phyloP scores from a whole-genome alignment of 1,140 invertebrate genomes.

The Pogonus chalceus region DNA sequence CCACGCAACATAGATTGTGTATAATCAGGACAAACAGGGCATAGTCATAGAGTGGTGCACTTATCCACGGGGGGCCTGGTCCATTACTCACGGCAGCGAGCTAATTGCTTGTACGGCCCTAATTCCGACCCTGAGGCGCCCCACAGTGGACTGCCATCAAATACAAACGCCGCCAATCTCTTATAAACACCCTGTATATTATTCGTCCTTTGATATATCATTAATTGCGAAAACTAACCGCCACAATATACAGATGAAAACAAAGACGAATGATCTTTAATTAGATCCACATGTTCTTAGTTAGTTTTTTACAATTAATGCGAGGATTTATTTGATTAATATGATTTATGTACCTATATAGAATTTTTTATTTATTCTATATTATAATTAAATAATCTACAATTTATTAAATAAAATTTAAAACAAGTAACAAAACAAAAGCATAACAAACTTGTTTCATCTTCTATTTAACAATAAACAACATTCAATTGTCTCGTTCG shows the following conservation, averaged over 20 bases:
- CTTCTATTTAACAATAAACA: neutral
- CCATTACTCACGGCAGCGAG: neutral
- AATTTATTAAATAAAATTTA: no score
- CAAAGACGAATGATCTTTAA: neutral
- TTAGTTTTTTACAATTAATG: conserved; percentile 5
- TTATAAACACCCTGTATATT: neutral
- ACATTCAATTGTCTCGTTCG: neutral
- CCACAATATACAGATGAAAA: neutral
- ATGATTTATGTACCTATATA: neutral
- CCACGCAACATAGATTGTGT: no score
- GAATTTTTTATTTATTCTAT: no score
- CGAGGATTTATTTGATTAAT: conserved; percentile 1
- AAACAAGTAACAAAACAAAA: no score
- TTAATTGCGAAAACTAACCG: neutral
- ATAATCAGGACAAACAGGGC: no score
- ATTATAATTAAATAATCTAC: no score
- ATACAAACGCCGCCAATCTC: neutral
- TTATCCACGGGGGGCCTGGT: neutral
- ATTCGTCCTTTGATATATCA: neutral
- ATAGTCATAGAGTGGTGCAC: no score
- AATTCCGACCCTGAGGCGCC: neutral
- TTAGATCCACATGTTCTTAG: neutral
- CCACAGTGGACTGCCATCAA: neutral
- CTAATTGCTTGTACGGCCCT: neutral
- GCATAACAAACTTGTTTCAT: no score